These are phyloP conservation scores for Darevskia mixta DNA, from an alignment of 2,797 vertebrate species.

Conservation along the genomic window DNA sequence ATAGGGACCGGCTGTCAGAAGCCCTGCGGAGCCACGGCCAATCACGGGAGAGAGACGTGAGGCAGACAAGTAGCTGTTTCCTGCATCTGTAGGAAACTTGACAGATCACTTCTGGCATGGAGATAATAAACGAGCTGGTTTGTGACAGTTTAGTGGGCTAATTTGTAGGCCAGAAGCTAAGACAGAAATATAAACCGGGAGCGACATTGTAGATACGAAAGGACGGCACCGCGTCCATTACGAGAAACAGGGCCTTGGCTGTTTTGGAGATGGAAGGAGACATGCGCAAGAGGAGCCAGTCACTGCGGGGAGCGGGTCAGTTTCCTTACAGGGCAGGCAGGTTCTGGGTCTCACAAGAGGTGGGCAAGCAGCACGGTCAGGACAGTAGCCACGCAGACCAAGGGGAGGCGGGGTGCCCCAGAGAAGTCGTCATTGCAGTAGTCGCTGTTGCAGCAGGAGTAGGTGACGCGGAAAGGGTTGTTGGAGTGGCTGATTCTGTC, in stretches of 20 bases:
- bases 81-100: too few relatives aligned
- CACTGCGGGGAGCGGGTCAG: too few relatives aligned
- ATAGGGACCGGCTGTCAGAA: too few relatives aligned
- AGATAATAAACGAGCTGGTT: neutral
- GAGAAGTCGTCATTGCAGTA: neutral
- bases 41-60: too few relatives aligned
- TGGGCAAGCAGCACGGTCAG: neutral
- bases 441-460: constrained; percentile 6
- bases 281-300: neutral
- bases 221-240: neutral
- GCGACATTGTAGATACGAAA: neutral
- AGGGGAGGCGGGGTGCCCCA: too few relatives aligned
- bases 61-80: too few relatives aligned
- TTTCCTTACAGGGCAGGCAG: neutral
- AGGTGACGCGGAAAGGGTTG: neutral
- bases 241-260: neutral
- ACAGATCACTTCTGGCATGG: neutral
- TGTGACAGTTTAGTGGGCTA: neutral
- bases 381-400: neutral
- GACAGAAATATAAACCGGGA: neutral
- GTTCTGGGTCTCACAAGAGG: neutral
- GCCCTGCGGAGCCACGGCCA: too few relatives aligned
- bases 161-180: neutral
- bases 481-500: neutral
- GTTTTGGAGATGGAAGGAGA: neutral